Evolutionary conservation across 1,140 invertebrate genomes (phyloP).

Genomic region (Saxidomus purpurata): DNA sequence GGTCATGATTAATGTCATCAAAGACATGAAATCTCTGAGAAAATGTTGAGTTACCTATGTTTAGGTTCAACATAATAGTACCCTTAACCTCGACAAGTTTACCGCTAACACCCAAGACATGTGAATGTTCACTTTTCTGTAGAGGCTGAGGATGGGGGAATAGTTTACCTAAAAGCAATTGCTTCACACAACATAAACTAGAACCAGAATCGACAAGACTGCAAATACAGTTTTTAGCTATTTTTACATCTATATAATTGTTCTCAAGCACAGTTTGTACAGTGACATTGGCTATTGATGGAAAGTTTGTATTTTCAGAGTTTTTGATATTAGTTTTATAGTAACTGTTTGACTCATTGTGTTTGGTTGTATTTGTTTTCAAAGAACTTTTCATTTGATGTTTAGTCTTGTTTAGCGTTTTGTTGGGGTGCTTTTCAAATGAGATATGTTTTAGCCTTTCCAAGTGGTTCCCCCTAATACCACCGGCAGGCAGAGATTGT

Average conservation of each 20-base stretch:
- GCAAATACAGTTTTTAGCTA: not conserved
- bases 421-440: not conserved
- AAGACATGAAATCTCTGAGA: conserved; percentile 38
- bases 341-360: not conserved
- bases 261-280: not conserved
- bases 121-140: not conserved
- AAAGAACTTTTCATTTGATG: not conserved
- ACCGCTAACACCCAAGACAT: conserved; percentile 28
- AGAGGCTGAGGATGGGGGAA: not conserved
- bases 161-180: conserved; percentile 2
- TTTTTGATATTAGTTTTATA: not conserved
- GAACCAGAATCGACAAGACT: conserved; percentile 8
- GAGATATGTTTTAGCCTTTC: conserved; percentile 23
- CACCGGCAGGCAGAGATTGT: not conserved
- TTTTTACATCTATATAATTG: conserved; percentile 1
- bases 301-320: not conserved
- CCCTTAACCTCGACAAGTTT: conserved; percentile 9
- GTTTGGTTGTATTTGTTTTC: no score
- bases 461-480: conserved; percentile 31
- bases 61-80: not conserved
- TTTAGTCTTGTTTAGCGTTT: not conserved
- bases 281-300: not conserved
- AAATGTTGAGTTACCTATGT: not conserved
- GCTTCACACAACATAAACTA: not conserved
- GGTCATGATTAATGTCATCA: conserved; percentile 18